These are phyloP conservation scores for Zhengitettix transpicula DNA, from an alignment of 2,888 invertebrate genomes.

Conservation along the genomic window DNA sequence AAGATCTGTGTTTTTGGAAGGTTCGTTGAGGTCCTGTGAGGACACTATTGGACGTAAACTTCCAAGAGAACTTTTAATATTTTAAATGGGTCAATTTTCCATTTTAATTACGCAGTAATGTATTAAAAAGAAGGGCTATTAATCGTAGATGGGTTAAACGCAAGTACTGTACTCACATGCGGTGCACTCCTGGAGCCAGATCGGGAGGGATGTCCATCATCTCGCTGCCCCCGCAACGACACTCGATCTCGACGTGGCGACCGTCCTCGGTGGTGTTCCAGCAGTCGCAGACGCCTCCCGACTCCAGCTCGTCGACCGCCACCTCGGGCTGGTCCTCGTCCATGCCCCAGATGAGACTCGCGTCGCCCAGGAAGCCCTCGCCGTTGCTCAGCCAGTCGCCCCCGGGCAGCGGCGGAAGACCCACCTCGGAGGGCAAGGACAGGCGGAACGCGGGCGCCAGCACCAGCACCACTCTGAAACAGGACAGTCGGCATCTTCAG, in stretches of 20 bases:
- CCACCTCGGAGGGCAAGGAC: background rate
- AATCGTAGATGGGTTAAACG: too few relatives aligned
- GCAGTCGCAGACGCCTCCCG: slow-evolving; percentile 4
- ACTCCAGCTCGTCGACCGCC: background rate
- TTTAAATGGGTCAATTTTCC: too few relatives aligned
- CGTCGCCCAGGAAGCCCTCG: background rate
- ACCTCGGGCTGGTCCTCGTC: background rate
- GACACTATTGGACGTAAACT: too few relatives aligned
- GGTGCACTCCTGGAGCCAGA: slow-evolving; percentile 7
- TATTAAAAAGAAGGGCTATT: too few relatives aligned
- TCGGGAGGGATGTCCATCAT: slow-evolving; percentile 7
- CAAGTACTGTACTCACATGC: slow-evolving; percentile 12
- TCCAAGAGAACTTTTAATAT: too few relatives aligned
- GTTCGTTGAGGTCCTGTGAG: too few relatives aligned
- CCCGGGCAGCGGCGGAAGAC: too few relatives aligned
- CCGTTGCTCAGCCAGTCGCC: background rate
- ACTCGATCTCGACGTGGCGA: slow-evolving; percentile 12
- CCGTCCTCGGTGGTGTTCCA: slow-evolving; percentile 7
- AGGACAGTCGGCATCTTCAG: too few relatives aligned
- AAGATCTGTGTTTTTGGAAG: too few relatives aligned
- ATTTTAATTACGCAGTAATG: too few relatives aligned
- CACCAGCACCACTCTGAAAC: background rate
- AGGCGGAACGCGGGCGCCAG: background rate
- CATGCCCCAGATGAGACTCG: background rate
- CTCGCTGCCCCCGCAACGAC: slow-evolving; percentile 8